phyloP scores from a whole-genome alignment of 2,797 vertebrate species.

The Scolopax rusticola region DNA sequence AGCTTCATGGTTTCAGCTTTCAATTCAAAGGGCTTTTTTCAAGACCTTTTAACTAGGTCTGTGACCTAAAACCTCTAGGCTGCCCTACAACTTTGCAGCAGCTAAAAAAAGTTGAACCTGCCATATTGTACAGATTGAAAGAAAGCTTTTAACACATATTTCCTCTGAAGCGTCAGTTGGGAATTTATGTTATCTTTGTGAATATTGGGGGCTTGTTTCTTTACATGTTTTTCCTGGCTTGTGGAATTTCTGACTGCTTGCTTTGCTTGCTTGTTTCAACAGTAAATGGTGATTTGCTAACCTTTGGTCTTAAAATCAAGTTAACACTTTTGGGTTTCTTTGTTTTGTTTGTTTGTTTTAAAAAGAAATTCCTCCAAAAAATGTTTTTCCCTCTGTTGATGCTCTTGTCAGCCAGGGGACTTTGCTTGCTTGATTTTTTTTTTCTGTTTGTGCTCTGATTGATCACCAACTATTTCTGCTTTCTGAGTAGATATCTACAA shows the following conservation, averaged over 20 bases:
- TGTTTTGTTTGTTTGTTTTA: not conserved
- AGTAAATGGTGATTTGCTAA: not conserved
- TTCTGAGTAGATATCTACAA: not conserved
- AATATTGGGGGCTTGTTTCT: not conserved
- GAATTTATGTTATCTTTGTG: not conserved
- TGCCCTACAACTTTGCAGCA: not conserved
- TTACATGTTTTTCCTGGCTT: not conserved
- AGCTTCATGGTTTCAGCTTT: constrained; percentile 27
- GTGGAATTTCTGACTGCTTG: not conserved
- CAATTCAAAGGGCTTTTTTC: constrained; percentile 11
- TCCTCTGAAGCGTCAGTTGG: not conserved
- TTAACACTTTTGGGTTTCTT: not conserved
- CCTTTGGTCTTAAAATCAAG: not conserved
- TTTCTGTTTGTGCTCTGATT: not conserved
- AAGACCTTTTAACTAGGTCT: not conserved
- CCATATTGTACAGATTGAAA: not conserved
- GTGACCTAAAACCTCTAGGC: constrained; percentile 1
- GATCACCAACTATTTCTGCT: not conserved
- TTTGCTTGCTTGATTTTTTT: not conserved
- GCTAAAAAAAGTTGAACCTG: not conserved
- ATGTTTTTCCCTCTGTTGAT: not conserved
- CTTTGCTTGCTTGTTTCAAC: not conserved
- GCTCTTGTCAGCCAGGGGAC: not conserved
- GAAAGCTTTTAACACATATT: not conserved
- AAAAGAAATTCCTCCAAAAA: not conserved